Conservation (phyloP, 2,797 vertebrate genomes). For the Brotula barbata region DNA sequence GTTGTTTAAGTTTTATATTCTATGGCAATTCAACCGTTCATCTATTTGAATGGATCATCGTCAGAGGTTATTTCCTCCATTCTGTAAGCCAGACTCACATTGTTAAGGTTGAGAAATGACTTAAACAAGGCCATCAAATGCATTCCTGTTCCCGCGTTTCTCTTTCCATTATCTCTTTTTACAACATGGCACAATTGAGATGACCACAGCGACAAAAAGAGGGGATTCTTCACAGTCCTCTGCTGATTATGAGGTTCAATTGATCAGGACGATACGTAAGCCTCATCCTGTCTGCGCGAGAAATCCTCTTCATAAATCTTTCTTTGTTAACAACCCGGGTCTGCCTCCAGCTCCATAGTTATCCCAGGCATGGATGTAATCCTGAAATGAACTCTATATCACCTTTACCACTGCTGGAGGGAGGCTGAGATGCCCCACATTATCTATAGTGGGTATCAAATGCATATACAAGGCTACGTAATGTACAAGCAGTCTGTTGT, state of each 20-base stretch:
- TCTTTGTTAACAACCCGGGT: constrained; percentile 44
- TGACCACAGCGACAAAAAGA: constrained; percentile 7
- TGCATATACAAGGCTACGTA: background rate
- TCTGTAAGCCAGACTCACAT: background rate
- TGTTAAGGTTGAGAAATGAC: constrained; percentile 30
- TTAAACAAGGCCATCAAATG: constrained; percentile 6
- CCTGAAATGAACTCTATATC: constrained; percentile 41
- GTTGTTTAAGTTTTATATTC: constrained; percentile 16
- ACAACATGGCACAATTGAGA: background rate
- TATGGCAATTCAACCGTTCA: background rate
- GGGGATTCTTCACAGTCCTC: constrained; percentile 29
- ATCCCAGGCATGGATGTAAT: constrained; percentile 34
- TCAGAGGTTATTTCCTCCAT: constrained; percentile 8
- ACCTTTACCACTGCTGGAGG: constrained; percentile 21
- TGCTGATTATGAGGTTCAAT: constrained; percentile 57
- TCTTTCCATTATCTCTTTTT: constrained; percentile 26
- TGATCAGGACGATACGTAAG: constrained; percentile 43
- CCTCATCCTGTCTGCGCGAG: constrained; percentile 26
- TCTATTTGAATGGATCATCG: background rate
- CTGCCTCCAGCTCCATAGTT: constrained; percentile 17
- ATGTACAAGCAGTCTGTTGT: constrained; percentile 1
- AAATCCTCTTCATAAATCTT: constrained; percentile 52
- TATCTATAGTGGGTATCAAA: constrained; percentile 16
- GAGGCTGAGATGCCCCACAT: constrained; percentile 22
- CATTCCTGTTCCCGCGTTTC: background rate